phyloP scores from a whole-genome alignment of 37 sponge, comb jelly and placozoan genomes.

The Geodia barretti region DNA sequence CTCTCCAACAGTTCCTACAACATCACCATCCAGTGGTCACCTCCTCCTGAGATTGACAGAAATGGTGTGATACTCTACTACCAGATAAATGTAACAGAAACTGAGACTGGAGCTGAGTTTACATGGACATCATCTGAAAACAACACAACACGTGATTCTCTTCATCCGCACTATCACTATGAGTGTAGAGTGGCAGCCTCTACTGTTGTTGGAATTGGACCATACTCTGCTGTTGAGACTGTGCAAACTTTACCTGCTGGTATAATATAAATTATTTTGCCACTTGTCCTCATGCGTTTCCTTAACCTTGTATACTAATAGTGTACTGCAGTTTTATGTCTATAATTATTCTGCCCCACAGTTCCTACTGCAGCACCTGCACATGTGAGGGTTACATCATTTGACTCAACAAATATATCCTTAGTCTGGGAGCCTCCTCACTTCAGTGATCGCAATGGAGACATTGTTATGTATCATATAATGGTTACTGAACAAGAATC shows the following conservation, averaged over 20 bases:
- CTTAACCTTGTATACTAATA: not conserved
- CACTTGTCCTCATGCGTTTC: not conserved
- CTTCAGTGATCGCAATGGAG: slow-evolving; percentile 21
- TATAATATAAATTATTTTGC: not conserved
- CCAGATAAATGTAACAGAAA: not conserved
- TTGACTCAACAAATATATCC: not conserved
- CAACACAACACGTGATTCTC: not conserved
- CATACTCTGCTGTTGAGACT: not conserved
- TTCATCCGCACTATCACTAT: not conserved
- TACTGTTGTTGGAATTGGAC: not conserved
- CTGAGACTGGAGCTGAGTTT: not conserved
- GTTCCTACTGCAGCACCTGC: not conserved
- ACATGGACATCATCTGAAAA: not conserved
- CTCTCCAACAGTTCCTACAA: not conserved
- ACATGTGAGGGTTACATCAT: not conserved
- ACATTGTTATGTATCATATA: slow-evolving; percentile 6
- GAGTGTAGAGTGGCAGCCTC: not conserved
- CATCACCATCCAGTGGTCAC: not conserved
- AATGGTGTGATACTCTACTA: not conserved
- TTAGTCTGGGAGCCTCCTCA: slow-evolving; percentile 20
- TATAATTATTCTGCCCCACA: not conserved
- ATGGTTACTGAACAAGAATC: slow-evolving; percentile 19
- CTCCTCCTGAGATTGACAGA: not conserved
- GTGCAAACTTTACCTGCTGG: not conserved
- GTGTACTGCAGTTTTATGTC: not conserved